Evolutionary conservation across 2,113 vertebrate genomes (phyloP).

Genomic region (Calidris pygmaea): DNA sequence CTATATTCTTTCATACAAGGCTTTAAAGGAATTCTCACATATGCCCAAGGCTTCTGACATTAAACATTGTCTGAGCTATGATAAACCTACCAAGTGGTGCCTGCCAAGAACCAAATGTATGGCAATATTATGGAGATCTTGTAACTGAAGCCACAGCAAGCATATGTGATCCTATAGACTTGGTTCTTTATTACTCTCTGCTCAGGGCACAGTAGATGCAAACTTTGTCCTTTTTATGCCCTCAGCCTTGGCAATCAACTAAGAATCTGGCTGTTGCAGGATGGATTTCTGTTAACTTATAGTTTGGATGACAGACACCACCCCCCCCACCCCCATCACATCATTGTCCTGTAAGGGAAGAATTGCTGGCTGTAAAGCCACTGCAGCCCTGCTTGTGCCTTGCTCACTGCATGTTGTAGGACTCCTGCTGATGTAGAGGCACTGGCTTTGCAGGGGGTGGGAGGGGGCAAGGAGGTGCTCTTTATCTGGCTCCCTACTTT

Average conservation of each 20-base stretch:
- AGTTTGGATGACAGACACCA: background rate
- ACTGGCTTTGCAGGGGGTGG: background rate
- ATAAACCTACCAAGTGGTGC: background rate
- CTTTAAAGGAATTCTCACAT: background rate
- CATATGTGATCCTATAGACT: background rate
- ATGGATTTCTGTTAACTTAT: background rate
- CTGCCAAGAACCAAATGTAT: background rate
- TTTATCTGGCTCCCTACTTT: background rate
- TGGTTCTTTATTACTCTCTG: background rate
- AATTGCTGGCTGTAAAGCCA: background rate
- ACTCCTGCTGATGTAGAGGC: background rate
- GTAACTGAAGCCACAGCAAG: background rate
- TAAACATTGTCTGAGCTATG: background rate
- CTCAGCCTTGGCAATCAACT: background rate
- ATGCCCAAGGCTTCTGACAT: background rate
- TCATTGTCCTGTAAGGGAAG: background rate
- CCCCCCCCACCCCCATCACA: accelerated
- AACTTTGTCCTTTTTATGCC: background rate
- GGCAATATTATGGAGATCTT: background rate
- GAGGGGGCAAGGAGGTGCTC: background rate
- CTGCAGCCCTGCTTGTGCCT: accelerated
- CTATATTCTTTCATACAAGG: background rate
- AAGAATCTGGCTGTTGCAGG: background rate
- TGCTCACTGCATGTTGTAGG: accelerated
- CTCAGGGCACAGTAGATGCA: background rate